phyloP scores from a whole-genome alignment of 2,888 invertebrate species.

The Micropterix aruncella region DNA sequence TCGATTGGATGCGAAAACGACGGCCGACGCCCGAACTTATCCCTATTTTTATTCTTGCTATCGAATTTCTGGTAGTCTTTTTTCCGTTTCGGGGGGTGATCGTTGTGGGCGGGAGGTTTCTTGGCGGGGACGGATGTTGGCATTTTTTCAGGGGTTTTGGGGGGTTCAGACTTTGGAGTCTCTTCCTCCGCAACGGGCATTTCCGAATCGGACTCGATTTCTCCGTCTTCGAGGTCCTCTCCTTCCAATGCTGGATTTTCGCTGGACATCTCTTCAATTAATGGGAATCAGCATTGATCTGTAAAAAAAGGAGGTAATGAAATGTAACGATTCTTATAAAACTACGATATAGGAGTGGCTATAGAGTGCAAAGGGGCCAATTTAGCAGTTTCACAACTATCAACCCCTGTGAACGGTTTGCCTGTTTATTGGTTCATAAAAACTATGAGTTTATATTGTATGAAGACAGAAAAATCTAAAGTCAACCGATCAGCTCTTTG shows the following conservation, averaged over 20 bases:
- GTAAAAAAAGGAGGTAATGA: neutral
- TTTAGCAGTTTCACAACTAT: too few species aligned
- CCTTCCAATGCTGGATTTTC: constrained; percentile 10
- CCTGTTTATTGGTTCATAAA: too few species aligned
- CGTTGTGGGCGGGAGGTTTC: constrained; percentile 16
- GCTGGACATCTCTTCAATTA: neutral
- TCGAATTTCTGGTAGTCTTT: constrained; percentile 35
- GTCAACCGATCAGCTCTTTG: too few species aligned
- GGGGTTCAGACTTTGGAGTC: constrained; percentile 20
- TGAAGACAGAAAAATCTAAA: too few species aligned
- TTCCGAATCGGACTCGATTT: constrained; percentile 56
- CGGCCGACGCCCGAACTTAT: constrained; percentile 14
- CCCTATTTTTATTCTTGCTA: constrained; percentile 35
- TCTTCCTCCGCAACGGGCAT: constrained; percentile 19
- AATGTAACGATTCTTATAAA: too few species aligned
- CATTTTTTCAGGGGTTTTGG: constrained; percentile 18
- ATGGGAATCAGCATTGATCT: neutral
- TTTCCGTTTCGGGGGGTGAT: constrained; percentile 13
- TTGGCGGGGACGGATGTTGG: constrained; percentile 12
- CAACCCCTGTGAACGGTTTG: too few species aligned
- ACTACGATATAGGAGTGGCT: too few species aligned
- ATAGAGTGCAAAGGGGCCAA: too few species aligned
- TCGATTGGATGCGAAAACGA: constrained; percentile 23
- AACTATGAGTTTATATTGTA: too few species aligned
- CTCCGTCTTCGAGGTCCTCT: constrained; percentile 76